Base-by-base conservation (phyloP, 2,113 vertebrate species). In the Corydoras sp. region DNA sequence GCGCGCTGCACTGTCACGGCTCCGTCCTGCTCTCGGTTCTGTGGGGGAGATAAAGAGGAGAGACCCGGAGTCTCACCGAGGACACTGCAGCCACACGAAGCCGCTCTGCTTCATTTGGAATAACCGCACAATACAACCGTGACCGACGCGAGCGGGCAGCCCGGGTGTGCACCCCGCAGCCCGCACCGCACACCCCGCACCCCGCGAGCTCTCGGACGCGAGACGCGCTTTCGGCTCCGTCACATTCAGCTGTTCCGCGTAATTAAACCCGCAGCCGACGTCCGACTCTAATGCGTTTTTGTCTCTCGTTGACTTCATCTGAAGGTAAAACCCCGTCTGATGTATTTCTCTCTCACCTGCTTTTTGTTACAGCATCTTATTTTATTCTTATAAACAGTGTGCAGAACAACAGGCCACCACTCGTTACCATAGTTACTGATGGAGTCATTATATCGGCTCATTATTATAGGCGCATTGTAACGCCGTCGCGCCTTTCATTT, bases 1-100 rank as follows among this genome's bases (percentile, higher is more conserved):
- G 88, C 87, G 88, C 88, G 84, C 83, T 79, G 68, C 10, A 30
- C 79, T 77, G 75, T 76, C 84, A 72, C 81, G 77, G 79, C 83
- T 81, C 69, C 55, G 75, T 68, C 61, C 71, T 76, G 56, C 73
- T 68, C 68, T 80, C n/a, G n/a, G n/a, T 66, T 55, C 35, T 3
- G 32, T 4, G 78, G 76, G 18, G 9, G 68, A 81, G 74, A 84
- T 81, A 72, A 83, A 85, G 80, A 70, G 60, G 58, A 55, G 49
- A 68, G 71, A 75, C 83, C 77, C 3, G 6, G 32, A 35, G 32
- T 65, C 58, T 72, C 72, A 56, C 65, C 71, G 56, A n/a, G n/a
- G n/a, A n/a, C 58, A 30, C 49, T 18, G 32, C 58, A 14, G 58
- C 51, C 5, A 2, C 6, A 1, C 11, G 15, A 10, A 63, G 18